phyloP scores from a whole-genome alignment of 2,888 invertebrate genomes.

The Leucozona laternaria region DNA sequence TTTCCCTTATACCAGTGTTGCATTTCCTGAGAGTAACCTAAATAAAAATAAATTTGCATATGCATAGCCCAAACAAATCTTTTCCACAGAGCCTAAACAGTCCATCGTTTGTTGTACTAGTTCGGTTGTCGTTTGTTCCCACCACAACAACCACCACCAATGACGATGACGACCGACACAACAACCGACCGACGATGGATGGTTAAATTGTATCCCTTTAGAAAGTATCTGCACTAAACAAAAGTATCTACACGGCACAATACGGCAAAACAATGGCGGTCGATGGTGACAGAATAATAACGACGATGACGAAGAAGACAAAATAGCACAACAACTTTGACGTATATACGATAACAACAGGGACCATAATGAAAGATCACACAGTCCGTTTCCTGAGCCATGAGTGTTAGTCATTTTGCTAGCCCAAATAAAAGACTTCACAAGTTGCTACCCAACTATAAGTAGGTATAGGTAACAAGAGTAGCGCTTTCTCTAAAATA shows the following conservation, averaged over 20 bases:
- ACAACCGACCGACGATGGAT: too few relatives aligned
- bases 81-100: constrained; percentile 61
- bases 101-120: constrained; percentile 61
- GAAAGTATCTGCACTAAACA: constrained; percentile 64
- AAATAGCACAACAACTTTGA: constrained; percentile 45
- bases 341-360: constrained; percentile 49
- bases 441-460: too few relatives aligned
- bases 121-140: constrained; percentile 45
- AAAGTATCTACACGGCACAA: constrained; percentile 65
- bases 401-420: constrained; percentile 41
- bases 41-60: constrained; percentile 74
- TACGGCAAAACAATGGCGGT: constrained; percentile 61
- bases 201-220: constrained; percentile 70
- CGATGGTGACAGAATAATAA: constrained; percentile 60
- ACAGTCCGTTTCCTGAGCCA: constrained; percentile 59
- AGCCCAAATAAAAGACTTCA: constrained; percentile 22
- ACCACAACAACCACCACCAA: neutral
- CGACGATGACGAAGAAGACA: constrained; percentile 41
- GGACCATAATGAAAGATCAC: constrained; percentile 66
- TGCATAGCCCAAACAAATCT: constrained; percentile 66
- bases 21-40: constrained; percentile 74
- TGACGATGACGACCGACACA: constrained; percentile 2
- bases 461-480: neutral
- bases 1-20: constrained; percentile 68
- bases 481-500: neutral